These are phyloP conservation scores for Anoplopoma fimbria DNA, from an alignment of 2,113 vertebrate genomes.

Conservation along the genomic window DNA sequence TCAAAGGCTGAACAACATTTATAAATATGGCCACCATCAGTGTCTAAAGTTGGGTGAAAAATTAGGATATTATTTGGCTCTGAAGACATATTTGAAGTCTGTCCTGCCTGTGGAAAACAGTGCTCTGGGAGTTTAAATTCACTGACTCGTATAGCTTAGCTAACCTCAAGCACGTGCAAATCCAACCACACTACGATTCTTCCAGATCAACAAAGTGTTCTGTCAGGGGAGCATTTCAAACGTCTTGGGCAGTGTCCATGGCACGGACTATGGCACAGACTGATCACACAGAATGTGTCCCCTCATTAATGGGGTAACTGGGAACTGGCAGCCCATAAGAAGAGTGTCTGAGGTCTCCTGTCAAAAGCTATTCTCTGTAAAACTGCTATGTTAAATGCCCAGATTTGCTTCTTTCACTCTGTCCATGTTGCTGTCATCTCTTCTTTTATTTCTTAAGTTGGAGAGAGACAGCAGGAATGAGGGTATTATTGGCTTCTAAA, in stretches of 20 bases:
- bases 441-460: slow-evolving; percentile 25
- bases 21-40: slow-evolving; percentile 15
- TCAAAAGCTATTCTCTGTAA: slow-evolving; percentile 70
- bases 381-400: slow-evolving; percentile 51
- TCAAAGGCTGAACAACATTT: neutral
- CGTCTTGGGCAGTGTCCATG: slow-evolving; percentile 78
- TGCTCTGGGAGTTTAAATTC: slow-evolving; percentile 56
- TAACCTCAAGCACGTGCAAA: slow-evolving; percentile 77
- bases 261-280: slow-evolving; percentile 75
- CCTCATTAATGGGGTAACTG: slow-evolving; percentile 77
- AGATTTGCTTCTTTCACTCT: slow-evolving; percentile 54
- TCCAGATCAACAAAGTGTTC: slow-evolving; percentile 68
- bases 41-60: slow-evolving; percentile 11
- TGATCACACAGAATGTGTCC: slow-evolving; percentile 78
- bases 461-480: slow-evolving; percentile 31
- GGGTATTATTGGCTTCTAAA: slow-evolving; percentile 32
- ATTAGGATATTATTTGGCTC: slow-evolving; percentile 49
- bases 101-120: slow-evolving; percentile 64
- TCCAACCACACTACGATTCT: slow-evolving; percentile 73
- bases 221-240: slow-evolving; percentile 71
- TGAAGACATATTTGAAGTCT: slow-evolving; percentile 59
- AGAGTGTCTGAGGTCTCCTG: slow-evolving; percentile 67
- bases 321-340: slow-evolving; percentile 64
- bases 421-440: slow-evolving; percentile 41
- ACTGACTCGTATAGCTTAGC: slow-evolving; percentile 53